phyloP scores from a whole-genome alignment of 1,140 invertebrate genomes.

The Hycleus phaleratus region DNA sequence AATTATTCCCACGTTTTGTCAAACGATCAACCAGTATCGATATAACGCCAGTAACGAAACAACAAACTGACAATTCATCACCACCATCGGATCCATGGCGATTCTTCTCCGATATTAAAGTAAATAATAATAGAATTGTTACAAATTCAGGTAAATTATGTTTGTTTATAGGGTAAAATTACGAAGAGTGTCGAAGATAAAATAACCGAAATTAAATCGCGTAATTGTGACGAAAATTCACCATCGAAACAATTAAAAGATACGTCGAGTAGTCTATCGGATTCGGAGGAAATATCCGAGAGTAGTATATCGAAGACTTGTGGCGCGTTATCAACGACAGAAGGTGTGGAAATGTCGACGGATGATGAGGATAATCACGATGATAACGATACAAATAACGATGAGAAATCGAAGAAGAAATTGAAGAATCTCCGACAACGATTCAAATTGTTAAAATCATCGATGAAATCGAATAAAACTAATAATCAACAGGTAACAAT shows the following conservation, averaged over 20 bases:
- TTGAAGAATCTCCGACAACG: constrained; percentile 15
- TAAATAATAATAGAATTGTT: constrained; percentile 10
- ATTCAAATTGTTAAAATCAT: constrained; percentile 23
- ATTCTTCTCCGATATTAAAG: constrained; percentile 48
- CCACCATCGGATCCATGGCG: constrained; percentile 49
- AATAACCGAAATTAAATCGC: constrained; percentile 49
- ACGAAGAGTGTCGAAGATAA: constrained; percentile 60
- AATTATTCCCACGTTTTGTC: constrained; percentile 34
- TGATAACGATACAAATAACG: constrained; percentile 21
- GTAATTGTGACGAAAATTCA: constrained; percentile 33
- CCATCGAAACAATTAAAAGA: constrained; percentile 41
- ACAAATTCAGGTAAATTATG: constrained; percentile 4
- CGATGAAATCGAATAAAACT: constrained; percentile 1
- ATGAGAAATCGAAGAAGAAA: constrained; percentile 19
- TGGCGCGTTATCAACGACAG: constrained; percentile 37
- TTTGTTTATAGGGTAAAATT: constrained; percentile 44
- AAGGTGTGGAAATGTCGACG: constrained; percentile 41
- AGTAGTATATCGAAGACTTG: constrained; percentile 39
- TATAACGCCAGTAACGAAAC: constrained; percentile 23
- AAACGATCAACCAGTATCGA: constrained; percentile 44
- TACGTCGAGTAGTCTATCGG: constrained; percentile 46
- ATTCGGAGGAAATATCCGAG: constrained; percentile 47
- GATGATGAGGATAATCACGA: constrained; percentile 35
- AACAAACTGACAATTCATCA: constrained; percentile 37
- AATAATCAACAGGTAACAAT: constrained; percentile 27